Evolutionary conservation across 2,113 vertebrate genomes (phyloP), one percentile per base, ranked within the genome.

Genomic region (Herpetotheres cachinnans): DNA sequence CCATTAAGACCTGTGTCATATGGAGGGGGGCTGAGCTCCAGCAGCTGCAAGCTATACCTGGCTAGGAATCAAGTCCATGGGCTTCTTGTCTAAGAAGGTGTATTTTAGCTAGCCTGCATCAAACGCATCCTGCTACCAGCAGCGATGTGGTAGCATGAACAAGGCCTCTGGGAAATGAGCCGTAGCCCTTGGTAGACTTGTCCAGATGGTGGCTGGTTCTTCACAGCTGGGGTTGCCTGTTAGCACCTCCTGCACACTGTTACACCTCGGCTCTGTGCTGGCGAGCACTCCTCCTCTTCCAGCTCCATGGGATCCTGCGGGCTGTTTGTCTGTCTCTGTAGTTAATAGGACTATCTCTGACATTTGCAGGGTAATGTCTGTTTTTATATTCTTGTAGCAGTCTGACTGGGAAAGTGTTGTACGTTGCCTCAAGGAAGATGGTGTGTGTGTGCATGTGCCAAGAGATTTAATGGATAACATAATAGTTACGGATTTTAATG

Each of bases 131-230:
- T 82, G 52, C 52, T 61, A 19, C 38, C 49, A 71, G 55, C 30
- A 62, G 32, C 3, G 2, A 7, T 34, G n/a, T 17, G 13, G n/a
- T 47, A n/a, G 24, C 34, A 30, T 7, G n/a, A 78, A 38, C 0
- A 0, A 55, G 25, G 25, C 34, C 19, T 50, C 32, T 49, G 72
- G 38, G 52, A 67, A 93, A 85, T 20, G 32, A 86, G 49, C 7
- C 26, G 8, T 6, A 38, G 42, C 21, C 38, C 70, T 61, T 72
- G 56, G 26, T 27, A 74, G 42, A 21, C 32, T 87, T 63, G 14
- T 70, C 66, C 50, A 26, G 42, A 20, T 27, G 66, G 30, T 22
- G 27, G 30, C 50, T 69, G n/a, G 22, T 19, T 74, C 44, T 67
- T 94, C 65, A 67, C 14, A 70, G 46, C 42, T 77, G 21, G 7